These are phyloP conservation scores for Cephalopachus bancanus DNA, from an alignment of 2,797 vertebrate genomes.

Conservation along the genomic window DNA sequence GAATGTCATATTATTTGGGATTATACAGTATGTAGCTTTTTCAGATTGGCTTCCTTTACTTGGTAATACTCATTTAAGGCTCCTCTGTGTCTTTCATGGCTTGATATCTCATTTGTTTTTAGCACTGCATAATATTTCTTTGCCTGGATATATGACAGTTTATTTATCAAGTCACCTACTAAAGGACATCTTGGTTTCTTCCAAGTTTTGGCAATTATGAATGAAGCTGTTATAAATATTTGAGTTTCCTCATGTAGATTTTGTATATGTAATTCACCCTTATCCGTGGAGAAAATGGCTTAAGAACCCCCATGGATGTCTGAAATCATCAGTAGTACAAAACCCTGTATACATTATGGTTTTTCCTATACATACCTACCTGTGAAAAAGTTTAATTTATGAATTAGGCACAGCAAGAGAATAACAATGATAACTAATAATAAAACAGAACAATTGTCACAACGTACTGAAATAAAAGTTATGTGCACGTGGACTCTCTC, in stretches of 20 bases:
- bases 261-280: background rate
- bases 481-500: background rate
- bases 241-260: background rate
- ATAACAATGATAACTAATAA: background rate
- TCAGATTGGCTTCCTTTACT: background rate
- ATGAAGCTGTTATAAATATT: background rate
- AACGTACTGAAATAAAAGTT: background rate
- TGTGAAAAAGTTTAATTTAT: background rate
- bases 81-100: background rate
- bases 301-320: background rate
- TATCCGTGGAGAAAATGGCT: background rate
- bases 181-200: background rate
- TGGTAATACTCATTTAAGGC: background rate
- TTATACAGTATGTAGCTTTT: background rate
- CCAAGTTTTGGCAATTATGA: background rate
- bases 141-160: background rate
- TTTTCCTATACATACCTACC: background rate
- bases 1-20: background rate
- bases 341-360: background rate
- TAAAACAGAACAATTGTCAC: background rate
- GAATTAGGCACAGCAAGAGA: background rate
- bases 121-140: background rate
- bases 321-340: background rate
- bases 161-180: background rate
- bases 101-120: background rate